Evolutionary conservation across 2,113 vertebrate genomes (phyloP).

Genomic region (Campylomormyrus tamandua): DNA sequence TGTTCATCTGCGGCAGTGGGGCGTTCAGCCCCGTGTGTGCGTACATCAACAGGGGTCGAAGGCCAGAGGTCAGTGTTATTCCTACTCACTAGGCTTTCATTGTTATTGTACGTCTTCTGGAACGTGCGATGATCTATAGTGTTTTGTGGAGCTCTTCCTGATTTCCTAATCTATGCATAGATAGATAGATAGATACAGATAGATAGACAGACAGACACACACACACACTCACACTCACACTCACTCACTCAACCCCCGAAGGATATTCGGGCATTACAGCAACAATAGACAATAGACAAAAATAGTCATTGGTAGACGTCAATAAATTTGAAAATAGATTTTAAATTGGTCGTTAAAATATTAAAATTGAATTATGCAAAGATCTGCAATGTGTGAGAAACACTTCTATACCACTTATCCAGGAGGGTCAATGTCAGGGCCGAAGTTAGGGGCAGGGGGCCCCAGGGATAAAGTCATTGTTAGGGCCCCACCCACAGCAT

Average conservation of each 20-base stretch:
- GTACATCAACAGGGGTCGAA: slow-evolving; percentile 84
- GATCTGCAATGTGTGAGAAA: background rate
- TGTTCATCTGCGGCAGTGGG: slow-evolving; percentile 91
- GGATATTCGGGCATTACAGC: background rate
- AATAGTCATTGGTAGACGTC: background rate
- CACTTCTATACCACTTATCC: background rate
- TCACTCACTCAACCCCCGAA: background rate
- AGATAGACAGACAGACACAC: background rate
- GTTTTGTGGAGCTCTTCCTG: background rate
- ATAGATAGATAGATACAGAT: background rate
- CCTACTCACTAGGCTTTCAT: background rate
- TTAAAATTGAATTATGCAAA: background rate
- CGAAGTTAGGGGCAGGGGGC: background rate
- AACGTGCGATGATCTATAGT: background rate
- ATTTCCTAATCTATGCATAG: background rate
- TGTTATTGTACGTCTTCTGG: background rate
- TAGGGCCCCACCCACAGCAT: background rate
- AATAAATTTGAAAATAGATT: background rate
- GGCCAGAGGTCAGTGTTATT: slow-evolving; percentile 72
- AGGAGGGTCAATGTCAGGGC: background rate
- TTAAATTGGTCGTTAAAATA: background rate
- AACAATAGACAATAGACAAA: background rate
- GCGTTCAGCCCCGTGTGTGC: slow-evolving; percentile 91
- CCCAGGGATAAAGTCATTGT: background rate
- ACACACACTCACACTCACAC: background rate